These are phyloP conservation scores for Ispidina picta DNA, from an alignment of 2,797 vertebrate species.

Conservation along the genomic window DNA sequence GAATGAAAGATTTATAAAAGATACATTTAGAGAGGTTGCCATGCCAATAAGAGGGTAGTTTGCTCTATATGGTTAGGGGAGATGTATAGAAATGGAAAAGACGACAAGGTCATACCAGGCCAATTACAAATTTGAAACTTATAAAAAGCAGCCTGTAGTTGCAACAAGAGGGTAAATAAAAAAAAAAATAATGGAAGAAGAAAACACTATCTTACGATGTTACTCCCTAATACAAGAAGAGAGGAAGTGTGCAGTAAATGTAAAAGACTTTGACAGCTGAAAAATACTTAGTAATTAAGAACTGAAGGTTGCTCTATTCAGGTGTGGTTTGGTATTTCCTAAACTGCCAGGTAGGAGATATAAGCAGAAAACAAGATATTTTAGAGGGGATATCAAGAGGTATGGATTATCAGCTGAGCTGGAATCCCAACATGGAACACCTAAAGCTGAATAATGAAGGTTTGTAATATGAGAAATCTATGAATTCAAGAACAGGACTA, in stretches of 20 bases:
- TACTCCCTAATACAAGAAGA: not conserved
- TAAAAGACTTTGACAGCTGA: not conserved
- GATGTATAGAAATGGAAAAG: not conserved
- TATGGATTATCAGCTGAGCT: not conserved
- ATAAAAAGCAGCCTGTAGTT: not conserved
- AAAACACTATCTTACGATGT: not conserved
- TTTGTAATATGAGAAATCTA: not conserved
- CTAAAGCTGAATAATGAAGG: not conserved
- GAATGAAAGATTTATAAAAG: constrained; percentile 36
- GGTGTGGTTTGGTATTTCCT: not conserved
- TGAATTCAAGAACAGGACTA: not conserved
- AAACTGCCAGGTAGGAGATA: not conserved
- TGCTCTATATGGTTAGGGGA: not conserved
- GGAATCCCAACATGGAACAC: not conserved
- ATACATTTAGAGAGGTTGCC: constrained; percentile 16
- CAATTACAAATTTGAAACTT: not conserved
- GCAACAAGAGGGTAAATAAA: not conserved
- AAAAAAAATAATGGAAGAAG: not conserved
- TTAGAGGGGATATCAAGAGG: not conserved
- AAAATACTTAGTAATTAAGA: not conserved
- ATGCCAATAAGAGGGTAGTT: not conserved
- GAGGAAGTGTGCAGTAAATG: not conserved
- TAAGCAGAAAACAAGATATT: not conserved
- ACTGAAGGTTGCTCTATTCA: not conserved
- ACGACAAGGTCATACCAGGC: not conserved